These are phyloP conservation scores for Macrocentrus cingulum DNA, from an alignment of 1,140 invertebrate species.

Conservation along the genomic window DNA sequence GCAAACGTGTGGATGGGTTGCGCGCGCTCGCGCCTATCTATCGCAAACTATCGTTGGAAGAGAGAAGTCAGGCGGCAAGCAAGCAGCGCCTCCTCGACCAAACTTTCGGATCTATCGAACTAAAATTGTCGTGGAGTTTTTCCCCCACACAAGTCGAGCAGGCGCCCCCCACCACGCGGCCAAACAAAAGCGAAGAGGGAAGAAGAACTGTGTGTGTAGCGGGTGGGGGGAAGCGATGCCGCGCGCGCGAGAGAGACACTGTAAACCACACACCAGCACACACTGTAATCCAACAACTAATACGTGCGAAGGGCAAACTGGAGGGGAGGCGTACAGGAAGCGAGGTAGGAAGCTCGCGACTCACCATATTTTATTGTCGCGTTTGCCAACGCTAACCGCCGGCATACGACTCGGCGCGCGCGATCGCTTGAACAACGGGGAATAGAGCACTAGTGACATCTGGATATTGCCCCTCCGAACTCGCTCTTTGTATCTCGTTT, in stretches of 20 bases:
- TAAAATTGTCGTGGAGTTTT: conserved; percentile 59
- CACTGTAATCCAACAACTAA: conserved; percentile 19
- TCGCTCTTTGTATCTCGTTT: background rate
- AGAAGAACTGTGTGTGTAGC: no score
- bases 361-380: conserved; percentile 55
- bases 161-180: conserved; percentile 15
- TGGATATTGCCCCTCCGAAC: conserved; percentile 12
- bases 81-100: conserved; percentile 53
- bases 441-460: conserved; percentile 22
- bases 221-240: no score
- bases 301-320: conserved; percentile 30
- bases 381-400: conserved; percentile 49
- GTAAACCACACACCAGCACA: conserved; percentile 25
- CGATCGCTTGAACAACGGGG: conserved; percentile 12
- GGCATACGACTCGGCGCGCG: conserved; percentile 20
- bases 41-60: conserved; percentile 57
- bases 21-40: conserved; percentile 13
- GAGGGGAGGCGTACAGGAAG: conserved; percentile 24
- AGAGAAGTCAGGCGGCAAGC: conserved; percentile 53
- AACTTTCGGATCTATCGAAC: conserved; percentile 57
- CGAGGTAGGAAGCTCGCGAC: conserved; percentile 34
- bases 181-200: no score
- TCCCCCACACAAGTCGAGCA: conserved; percentile 40
- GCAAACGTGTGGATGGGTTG: conserved; percentile 24
- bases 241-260: background rate